Percentiles rank a stretch among this genome's conserved stretches.
phyloP scores from a whole-genome alignment of 2,113 vertebrate genomes.

The Caretta caretta region DNA sequence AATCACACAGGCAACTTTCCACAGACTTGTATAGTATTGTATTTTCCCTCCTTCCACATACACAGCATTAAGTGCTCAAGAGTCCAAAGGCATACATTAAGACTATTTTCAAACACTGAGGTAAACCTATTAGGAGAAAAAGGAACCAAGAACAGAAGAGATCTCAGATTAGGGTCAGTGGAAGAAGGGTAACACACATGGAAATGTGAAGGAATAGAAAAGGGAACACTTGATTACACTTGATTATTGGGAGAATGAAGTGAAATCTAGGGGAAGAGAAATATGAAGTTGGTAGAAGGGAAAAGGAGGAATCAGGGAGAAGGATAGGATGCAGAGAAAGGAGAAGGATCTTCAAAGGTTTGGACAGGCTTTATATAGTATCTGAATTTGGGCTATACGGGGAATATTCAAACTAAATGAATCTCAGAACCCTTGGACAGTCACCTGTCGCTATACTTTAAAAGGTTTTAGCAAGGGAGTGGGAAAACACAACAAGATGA shows the following conservation, averaged over 20 bases:
- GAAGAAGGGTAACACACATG: background rate
- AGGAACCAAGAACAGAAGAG: background rate
- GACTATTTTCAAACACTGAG: background rate
- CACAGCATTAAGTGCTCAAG: background rate
- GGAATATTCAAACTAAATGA: background rate
- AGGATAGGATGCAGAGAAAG: background rate
- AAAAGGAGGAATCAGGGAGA: background rate
- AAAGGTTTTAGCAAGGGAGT: background rate
- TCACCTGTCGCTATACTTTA: background rate
- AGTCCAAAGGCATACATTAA: background rate
- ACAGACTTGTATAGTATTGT: background rate
- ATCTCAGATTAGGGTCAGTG: background rate
- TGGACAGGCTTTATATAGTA: background rate
- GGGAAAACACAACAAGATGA: background rate
- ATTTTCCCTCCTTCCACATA: background rate
- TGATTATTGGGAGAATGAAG: background rate
- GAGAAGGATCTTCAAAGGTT: background rate
- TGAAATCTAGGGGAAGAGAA: background rate
- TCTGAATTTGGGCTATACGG: background rate
- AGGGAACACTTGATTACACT: fast-evolving
- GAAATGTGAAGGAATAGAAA: background rate
- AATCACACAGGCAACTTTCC: background rate
- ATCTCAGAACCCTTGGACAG: background rate
- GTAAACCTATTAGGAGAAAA: background rate
- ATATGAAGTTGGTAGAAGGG: background rate